Evolutionary conservation across 2,113 vertebrate species (phyloP).

Genomic region (Hippocampus mohnikei): DNA sequence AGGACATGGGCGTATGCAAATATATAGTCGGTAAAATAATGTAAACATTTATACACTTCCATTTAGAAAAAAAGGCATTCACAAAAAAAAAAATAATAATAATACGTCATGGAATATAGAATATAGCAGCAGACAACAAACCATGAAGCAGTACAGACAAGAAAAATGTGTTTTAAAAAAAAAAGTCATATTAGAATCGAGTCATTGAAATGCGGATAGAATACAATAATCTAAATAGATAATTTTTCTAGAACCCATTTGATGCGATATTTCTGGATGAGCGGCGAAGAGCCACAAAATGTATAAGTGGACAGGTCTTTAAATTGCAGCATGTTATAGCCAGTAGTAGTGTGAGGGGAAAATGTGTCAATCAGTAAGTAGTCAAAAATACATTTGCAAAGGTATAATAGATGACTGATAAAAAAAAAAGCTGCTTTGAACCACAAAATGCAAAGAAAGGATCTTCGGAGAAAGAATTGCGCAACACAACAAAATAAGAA

Average conservation of each 20-base stretch:
- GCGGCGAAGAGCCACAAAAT: conserved; percentile 35
- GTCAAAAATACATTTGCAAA: not conserved
- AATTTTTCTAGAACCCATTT: conserved; percentile 2
- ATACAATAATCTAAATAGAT: conserved; percentile 9
- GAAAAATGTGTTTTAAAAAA: conserved; percentile 43
- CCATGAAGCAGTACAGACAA: conserved; percentile 34
- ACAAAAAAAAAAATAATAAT: conserved; percentile 14
- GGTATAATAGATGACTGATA: conserved; percentile 32
- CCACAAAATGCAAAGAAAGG: conserved; percentile 40
- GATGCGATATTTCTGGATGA: conserved; percentile 10
- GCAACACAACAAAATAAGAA: conserved; percentile 29
- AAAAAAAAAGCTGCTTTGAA: conserved; percentile 60
- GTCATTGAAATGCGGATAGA: conserved; percentile 5
- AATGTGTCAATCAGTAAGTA: not conserved
- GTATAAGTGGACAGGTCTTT: conserved; percentile 26
- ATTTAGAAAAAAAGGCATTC: conserved; percentile 19
- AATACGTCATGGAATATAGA: not conserved
- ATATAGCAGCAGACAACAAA: conserved; percentile 39
- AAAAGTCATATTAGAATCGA: conserved; percentile 40
- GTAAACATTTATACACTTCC: conserved; percentile 8
- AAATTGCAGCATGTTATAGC: conserved; percentile 66
- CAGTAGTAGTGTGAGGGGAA: conserved; percentile 7
- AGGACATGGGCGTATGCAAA: not conserved
- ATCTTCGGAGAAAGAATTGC: conserved; percentile 28
- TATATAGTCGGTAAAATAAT: not conserved